Evolutionary conservation across 2,113 vertebrate species (phyloP), one percentile per base, ranked within the genome.

Genomic region (Excalfactoria chinensis): DNA sequence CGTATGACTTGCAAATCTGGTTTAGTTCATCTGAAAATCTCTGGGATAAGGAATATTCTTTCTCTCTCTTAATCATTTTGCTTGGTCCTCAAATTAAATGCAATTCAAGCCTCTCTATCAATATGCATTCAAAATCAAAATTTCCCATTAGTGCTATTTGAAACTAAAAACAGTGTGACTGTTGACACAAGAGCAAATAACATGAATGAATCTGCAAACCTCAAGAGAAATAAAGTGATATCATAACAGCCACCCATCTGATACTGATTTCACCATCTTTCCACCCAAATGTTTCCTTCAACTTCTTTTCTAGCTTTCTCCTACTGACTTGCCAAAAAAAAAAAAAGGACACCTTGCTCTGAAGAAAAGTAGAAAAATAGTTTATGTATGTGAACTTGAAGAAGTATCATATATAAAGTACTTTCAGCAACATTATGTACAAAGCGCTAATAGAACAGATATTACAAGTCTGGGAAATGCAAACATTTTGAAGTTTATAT

Each of bases 1-100:
- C 48, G 90, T 90, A 76, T 94, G 78, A 95, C 92, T 90, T 87
- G 41, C 37, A 96, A 93, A 96, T 97, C 88, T 92, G 84, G 56
- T 95, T 96, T 91, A 90, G 43, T 84, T 96, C 44, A 89, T 59
- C 82, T 87, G 68, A 95, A 95, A 93, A 89, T 73, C 74, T 89
- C 43, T 56, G 12, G 34, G 49, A 93, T 93, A 86, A 90, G 44
- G 56, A 95, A 95, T 71, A 80, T 55, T 94, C 53, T 91, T 95
- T 48, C 78, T 84, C 79, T 86, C 76, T 93, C 5, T 71, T 95
- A 94, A 96, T 93, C 64, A 70, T 59, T 64, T 93, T 93, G 11
- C 55, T 95, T 49, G 40, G 58, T 93, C 85, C 34, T 7, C 34
- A 94, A 88, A 94, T 93, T 94, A 96, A 96, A 67, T 77, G 41